Conservation (phyloP, 2,797 vertebrate genomes). For the Vultur gryphus region DNA sequence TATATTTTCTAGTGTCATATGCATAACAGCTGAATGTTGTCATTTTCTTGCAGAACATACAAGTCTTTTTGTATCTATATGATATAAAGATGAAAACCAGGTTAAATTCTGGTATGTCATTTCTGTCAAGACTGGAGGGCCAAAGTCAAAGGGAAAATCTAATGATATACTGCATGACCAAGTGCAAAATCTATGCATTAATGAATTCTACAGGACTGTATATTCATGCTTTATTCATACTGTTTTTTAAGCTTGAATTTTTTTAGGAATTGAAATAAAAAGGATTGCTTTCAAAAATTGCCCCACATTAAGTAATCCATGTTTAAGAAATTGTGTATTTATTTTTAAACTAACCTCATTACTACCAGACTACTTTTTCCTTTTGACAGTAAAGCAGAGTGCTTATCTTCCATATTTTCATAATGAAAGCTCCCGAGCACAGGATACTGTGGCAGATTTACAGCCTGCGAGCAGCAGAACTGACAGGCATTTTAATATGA, state of each 20-base stretch:
- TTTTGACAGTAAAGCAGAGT: conserved; percentile 66
- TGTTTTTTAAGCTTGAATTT: not conserved
- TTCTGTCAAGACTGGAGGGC: conserved; percentile 51
- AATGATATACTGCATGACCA: conserved; percentile 61
- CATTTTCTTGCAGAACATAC: not conserved
- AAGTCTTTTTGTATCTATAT: conserved; percentile 1
- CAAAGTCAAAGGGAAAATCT: conserved; percentile 52
- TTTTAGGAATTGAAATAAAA: not conserved
- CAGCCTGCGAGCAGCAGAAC: conserved; percentile 68
- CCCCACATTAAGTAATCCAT: conserved; percentile 2
- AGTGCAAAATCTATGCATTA: conserved; percentile 42
- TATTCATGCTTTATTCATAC: not conserved
- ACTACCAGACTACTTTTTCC: conserved; percentile 53
- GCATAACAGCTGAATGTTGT: not conserved
- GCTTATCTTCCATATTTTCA: conserved; percentile 78
- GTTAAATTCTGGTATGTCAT: conserved; percentile 44
- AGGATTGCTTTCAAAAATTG: conserved; percentile 36
- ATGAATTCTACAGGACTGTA: conserved; percentile 50
- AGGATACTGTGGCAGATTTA: conserved; percentile 74
- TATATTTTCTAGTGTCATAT: not conserved
- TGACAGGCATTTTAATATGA: conserved; percentile 81
- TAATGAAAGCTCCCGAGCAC: conserved; percentile 76
- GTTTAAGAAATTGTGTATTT: conserved; percentile 57
- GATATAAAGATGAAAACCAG: conserved; percentile 40
- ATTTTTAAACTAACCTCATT: conserved; percentile 66